Base-by-base conservation (phyloP, 1,140 invertebrate genomes). In the Halyomorpha halys region DNA sequence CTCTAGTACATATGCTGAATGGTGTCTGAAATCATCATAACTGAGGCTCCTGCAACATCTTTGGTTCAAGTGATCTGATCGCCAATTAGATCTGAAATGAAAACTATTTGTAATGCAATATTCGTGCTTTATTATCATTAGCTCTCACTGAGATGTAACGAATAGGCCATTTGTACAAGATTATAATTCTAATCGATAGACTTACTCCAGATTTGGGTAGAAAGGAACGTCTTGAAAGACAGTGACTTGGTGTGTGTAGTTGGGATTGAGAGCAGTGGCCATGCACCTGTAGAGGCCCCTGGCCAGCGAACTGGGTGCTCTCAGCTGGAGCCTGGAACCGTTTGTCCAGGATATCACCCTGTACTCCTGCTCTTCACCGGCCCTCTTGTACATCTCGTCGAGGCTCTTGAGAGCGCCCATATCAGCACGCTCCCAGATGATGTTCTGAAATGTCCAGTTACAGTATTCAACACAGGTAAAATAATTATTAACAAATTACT, bases 371-470 rank as follows among this genome's bases (percentile, higher is more conserved):
- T 59, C 30, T 39, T 67, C 63, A 13, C 70, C 68, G n/a, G 44
- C 61, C 1, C 65, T 45, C 44, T 68, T 68, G 66, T 71, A 69
- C 15, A 68, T 59, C 44, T 60, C 23, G 59, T 70, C 65, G 11
- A 71, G 63, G 51, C 65, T 66, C 30, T 70, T 66, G 2, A 44
- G 61, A 30, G 61, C 67, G 0, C 70, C 69, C 21, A 69, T 59
- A 47, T 72, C 71, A 13, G 69, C 70, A 21, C 70, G 63, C 59
- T 71, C 71, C 71, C 71, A 72, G 4, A 71, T 65, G n/a, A 72
- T 65, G 45, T 72, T 72, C 71, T 72, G 65, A 39, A 39, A 39
- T 39, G 27, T 30, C 65, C 56, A 44, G n/a, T 67, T 68, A 65
- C 70, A 69, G 14, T 68, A 59, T 39, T 59, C 21, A 61, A 69